These are phyloP conservation scores for Hydrocynus forskahlii DNA, from an alignment of 2,797 vertebrate species.

Conservation along the genomic window DNA sequence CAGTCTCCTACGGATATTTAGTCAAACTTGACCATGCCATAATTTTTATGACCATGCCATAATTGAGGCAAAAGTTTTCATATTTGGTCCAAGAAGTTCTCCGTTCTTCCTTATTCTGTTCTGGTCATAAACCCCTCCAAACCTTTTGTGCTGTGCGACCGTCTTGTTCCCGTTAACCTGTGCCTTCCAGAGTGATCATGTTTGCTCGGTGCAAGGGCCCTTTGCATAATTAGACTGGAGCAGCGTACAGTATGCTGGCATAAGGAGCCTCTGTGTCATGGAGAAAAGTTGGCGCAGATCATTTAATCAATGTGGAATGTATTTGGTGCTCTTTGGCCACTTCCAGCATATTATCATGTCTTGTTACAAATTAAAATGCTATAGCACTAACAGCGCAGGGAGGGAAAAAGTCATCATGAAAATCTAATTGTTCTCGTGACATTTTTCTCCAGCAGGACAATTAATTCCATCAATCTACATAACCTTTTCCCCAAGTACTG, in stretches of 20 bases:
- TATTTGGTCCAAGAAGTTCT: not conserved
- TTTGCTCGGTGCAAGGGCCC: not conserved
- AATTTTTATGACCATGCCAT: conserved; percentile 73
- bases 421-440: conserved; percentile 83
- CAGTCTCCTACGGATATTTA: conserved; percentile 66
- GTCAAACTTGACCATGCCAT: conserved; percentile 70
- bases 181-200: not conserved
- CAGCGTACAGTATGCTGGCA: conserved; percentile 3
- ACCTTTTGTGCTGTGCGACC: not conserved
- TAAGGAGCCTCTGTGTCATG: conserved; percentile 33
- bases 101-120: not conserved
- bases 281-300: conserved; percentile 49
- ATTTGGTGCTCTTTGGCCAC: conserved; percentile 71
- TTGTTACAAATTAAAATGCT: conserved; percentile 84
- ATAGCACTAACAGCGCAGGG: conserved; percentile 72
- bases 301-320: conserved; percentile 81
- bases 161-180: not conserved
- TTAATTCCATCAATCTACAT: conserved; percentile 85
- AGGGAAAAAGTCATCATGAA: conserved; percentile 77
- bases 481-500: conserved; percentile 77
- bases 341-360: conserved; percentile 79
- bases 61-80: conserved; percentile 61
- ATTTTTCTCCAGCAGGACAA: conserved; percentile 80
- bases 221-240: conserved; percentile 5
- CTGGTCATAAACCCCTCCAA: not conserved